These are phyloP conservation scores for Climacteris rufus DNA, from an alignment of 2,113 vertebrate species.

Conservation along the genomic window DNA sequence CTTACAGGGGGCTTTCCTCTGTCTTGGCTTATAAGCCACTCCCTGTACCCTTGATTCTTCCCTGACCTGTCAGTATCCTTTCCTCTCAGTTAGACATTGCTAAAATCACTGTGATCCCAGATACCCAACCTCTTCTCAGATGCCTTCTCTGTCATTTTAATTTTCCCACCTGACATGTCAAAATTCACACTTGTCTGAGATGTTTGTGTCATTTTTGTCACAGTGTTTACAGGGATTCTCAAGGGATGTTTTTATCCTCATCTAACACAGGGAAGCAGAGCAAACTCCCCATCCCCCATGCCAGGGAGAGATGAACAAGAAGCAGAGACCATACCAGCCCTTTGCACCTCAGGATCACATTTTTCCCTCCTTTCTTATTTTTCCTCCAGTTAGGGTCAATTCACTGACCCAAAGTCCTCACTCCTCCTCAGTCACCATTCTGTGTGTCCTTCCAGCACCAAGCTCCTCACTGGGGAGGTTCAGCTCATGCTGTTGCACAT, in stretches of 20 bases:
- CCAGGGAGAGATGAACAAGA: not conserved
- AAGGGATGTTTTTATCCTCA: not conserved
- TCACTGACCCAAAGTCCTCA: not conserved
- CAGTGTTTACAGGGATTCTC: not conserved
- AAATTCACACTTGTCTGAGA: not conserved
- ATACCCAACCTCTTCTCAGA: not conserved
- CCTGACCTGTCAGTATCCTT: not conserved
- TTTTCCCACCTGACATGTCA: not conserved
- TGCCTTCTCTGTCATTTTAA: not conserved
- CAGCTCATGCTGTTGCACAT: not conserved
- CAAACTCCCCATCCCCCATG: fast-evolving
- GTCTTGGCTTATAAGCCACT: not conserved
- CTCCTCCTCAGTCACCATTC: not conserved
- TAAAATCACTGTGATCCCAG: not conserved
- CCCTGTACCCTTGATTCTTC: not conserved
- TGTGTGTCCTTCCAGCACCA: not conserved
- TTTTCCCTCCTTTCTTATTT: not conserved
- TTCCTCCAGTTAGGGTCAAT: not conserved
- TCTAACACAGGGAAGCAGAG: not conserved
- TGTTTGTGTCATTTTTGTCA: not conserved
- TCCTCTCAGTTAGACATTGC: not conserved
- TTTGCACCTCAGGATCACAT: not conserved
- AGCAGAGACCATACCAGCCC: not conserved
- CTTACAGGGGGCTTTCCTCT: not conserved
- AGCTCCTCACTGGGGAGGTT: not conserved